Evolutionary conservation across 2,797 vertebrate genomes (phyloP).

Genomic region (Moxostoma hubbsi): DNA sequence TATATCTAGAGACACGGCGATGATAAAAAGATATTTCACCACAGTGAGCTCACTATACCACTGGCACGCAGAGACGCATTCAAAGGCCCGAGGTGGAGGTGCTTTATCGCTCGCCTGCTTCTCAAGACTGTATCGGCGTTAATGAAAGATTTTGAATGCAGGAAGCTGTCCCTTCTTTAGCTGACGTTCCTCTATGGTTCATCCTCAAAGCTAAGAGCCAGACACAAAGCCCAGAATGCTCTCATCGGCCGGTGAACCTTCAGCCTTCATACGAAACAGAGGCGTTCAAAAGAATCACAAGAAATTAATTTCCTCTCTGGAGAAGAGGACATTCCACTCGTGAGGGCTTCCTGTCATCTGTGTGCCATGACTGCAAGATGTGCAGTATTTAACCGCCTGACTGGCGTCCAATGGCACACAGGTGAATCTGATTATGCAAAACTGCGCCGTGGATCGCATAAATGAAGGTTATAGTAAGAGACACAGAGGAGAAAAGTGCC

Average conservation of each 20-base stretch:
- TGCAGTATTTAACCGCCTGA: constrained; percentile 88
- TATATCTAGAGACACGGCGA: constrained; percentile 56
- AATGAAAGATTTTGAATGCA: constrained; percentile 73
- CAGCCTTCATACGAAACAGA: constrained; percentile 83
- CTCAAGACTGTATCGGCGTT: constrained; percentile 64
- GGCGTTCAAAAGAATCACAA: constrained; percentile 80
- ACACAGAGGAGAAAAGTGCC: constrained; percentile 41
- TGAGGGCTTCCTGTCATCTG: constrained; percentile 93
- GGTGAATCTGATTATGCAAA: constrained; percentile 86
- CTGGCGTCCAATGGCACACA: constrained; percentile 83
- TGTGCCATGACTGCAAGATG: constrained; percentile 84
- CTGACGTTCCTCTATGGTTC: constrained; percentile 67
- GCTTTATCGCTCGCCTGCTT: constrained; percentile 83
- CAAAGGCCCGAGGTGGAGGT: constrained; percentile 61
- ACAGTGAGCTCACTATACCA: constrained; percentile 6
- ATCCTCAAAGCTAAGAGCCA: constrained; percentile 82
- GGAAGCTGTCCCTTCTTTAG: constrained; percentile 71
- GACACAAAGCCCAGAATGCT: constrained; percentile 25
- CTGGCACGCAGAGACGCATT: constrained; percentile 45
- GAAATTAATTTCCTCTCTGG: constrained; percentile 89
- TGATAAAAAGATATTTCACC: constrained; percentile 62
- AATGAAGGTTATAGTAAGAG: constrained; percentile 24
- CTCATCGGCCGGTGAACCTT: constrained; percentile 60
- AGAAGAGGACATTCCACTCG: constrained; percentile 86
- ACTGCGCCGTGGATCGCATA: constrained; percentile 62